Evolutionary conservation across 2,113 vertebrate genomes (phyloP).

Genomic region (Nipponia nippon): DNA sequence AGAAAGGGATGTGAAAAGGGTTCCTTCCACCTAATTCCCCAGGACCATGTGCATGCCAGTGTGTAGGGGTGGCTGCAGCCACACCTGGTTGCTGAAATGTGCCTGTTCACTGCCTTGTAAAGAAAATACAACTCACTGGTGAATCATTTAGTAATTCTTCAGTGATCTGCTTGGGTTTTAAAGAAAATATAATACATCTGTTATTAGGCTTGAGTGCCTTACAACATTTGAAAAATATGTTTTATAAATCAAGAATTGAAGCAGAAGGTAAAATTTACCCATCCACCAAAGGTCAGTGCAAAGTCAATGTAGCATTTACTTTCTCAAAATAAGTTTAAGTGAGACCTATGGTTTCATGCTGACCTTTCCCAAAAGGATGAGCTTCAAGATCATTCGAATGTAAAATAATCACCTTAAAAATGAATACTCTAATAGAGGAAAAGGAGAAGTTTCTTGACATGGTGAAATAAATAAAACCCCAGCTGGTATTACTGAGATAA

Average conservation of each 20-base stretch:
- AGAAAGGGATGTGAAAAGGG: not conserved
- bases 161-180: not conserved
- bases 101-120: not conserved
- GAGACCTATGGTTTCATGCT: not conserved
- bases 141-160: not conserved
- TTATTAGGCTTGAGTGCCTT: not conserved
- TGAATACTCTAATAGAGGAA: not conserved
- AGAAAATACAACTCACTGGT: not conserved
- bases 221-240: not conserved
- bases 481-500: not conserved
- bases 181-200: not conserved
- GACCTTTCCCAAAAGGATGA: not conserved
- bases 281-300: not conserved
- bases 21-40: not conserved
- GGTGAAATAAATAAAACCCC: not conserved
- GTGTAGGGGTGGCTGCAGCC: not conserved
- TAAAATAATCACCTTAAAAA: slow-evolving; percentile 14
- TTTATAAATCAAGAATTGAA: not conserved
- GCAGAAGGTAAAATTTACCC: not conserved
- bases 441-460: not conserved
- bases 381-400: not conserved
- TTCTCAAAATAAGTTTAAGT: not conserved
- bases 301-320: not conserved
- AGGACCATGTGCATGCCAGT: rapidly evolving
- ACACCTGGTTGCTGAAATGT: not conserved